A percentile compares a stretch with the other conserved stretches of the same genome.
Conservation (phyloP, 2,113 vertebrate species). For the Podarcis muralis region DNA sequence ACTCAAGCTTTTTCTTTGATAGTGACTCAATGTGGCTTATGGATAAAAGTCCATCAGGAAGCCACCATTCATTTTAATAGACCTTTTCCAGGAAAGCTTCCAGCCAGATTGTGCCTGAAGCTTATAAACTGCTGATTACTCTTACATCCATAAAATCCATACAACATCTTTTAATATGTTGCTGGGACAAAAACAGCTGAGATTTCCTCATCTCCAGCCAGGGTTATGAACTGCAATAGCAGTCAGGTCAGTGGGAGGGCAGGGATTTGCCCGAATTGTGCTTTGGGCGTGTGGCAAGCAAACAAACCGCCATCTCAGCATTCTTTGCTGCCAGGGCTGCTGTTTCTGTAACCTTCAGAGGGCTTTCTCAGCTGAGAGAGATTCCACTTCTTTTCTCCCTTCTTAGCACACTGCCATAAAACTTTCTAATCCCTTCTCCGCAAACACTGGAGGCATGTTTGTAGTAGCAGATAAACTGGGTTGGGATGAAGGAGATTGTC, state of each 20-base stretch:
- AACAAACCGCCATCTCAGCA: background rate
- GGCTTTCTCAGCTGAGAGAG: background rate
- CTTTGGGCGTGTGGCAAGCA: background rate
- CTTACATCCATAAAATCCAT: too few relatives aligned
- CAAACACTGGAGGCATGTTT: slow-evolving; percentile 24
- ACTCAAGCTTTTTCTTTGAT: background rate
- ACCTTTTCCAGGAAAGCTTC: background rate
- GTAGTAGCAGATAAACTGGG: slow-evolving; percentile 23
- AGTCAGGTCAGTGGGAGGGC: background rate
- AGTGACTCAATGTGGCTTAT: too few relatives aligned
- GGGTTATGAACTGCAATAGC: background rate
- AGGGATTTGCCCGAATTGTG: background rate
- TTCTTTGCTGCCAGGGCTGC: background rate
- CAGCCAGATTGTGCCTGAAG: background rate
- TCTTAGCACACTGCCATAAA: background rate
- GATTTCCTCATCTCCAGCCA: background rate
- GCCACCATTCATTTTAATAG: background rate
- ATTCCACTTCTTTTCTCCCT: background rate
- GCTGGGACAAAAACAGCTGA: background rate
- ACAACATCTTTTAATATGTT: too few relatives aligned
- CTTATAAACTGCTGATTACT: background rate
- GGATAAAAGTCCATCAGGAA: background rate
- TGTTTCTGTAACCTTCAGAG: background rate
- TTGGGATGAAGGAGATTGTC: too few relatives aligned
- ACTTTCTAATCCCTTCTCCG: slow-evolving; percentile 26